phyloP scores from a whole-genome alignment of 1,140 invertebrate genomes.

The silkworm (Bombyx mori) region DNA sequence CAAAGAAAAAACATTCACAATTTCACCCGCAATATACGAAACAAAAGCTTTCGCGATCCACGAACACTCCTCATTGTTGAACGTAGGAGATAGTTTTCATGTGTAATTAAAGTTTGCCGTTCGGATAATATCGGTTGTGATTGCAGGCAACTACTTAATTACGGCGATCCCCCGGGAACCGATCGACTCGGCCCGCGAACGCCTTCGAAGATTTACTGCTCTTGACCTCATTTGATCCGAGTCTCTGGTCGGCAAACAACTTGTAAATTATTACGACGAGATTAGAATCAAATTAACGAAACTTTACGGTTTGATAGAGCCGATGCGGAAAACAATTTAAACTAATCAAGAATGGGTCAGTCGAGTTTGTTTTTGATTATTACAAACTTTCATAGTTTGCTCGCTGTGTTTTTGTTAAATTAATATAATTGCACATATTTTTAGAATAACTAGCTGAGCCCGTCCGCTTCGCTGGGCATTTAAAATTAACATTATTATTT shows the following conservation, averaged over 20 bases:
- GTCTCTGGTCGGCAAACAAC: slow-evolving; percentile 11
- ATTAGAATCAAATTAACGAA: slow-evolving; percentile 1
- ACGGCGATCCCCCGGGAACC: slow-evolving; percentile 35
- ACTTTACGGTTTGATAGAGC: not conserved
- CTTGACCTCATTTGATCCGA: slow-evolving; percentile 52
- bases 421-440: no score
- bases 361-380: no score
- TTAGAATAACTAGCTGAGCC: no score
- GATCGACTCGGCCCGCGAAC: slow-evolving; percentile 28
- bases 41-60: slow-evolving; percentile 13
- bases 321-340: no score
- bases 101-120: slow-evolving; percentile 52
- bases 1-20: not conserved
- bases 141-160: slow-evolving; percentile 56
- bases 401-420: no score
- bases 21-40: slow-evolving; percentile 5
- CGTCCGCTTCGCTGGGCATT: no score
- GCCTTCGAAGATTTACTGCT: slow-evolving; percentile 44
- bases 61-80: slow-evolving; percentile 32
- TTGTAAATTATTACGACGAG: slow-evolving; percentile 6
- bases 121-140: slow-evolving; percentile 47
- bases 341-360: no score
- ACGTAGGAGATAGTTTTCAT: slow-evolving; percentile 39
- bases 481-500: no score
- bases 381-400: no score